Percentiles rank a stretch among this genome's conserved stretches.
Evolutionary conservation across 1,140 invertebrate species (phyloP).

Genomic region (Hyphantria cunea): DNA sequence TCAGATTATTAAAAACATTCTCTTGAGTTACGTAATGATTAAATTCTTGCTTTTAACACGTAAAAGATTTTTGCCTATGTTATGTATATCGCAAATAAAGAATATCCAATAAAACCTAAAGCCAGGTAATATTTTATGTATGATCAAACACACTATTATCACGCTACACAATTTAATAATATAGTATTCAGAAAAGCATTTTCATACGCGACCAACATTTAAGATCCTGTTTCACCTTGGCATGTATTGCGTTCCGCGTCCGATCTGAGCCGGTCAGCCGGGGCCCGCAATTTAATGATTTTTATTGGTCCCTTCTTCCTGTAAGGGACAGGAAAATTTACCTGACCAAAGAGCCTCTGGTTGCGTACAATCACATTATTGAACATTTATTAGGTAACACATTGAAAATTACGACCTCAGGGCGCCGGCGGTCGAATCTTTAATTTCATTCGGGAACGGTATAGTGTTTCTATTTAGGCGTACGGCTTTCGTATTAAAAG

Average conservation of each 20-base stretch:
- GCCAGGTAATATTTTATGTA: no score
- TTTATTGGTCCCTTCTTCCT: slow-evolving; percentile 52
- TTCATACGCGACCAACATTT: slow-evolving; percentile 28
- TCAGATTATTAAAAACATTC: no score
- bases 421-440: slow-evolving; percentile 2
- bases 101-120: no score
- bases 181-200: slow-evolving; percentile 22
- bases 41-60: no score
- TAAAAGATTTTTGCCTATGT: no score
- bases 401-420: slow-evolving; percentile 48
- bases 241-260: slow-evolving; percentile 46
- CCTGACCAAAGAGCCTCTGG: slow-evolving; percentile 44
- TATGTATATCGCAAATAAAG: no score
- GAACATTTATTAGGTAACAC: slow-evolving; percentile 59
- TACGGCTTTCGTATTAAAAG: no score
- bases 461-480: slow-evolving; percentile 10
- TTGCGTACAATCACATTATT: slow-evolving; percentile 55
- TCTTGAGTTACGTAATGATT: no score
- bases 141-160: no score
- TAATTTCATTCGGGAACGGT: slow-evolving; percentile 29
- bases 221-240: slow-evolving; percentile 31
- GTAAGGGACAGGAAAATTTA: slow-evolving; percentile 52
- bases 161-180: slow-evolving; percentile 6
- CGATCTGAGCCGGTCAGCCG: slow-evolving; percentile 38
- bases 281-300: slow-evolving; percentile 56